These are phyloP conservation scores for Lutraria lutraria DNA, from an alignment of 2,888 invertebrate genomes.

Conservation along the genomic window DNA sequence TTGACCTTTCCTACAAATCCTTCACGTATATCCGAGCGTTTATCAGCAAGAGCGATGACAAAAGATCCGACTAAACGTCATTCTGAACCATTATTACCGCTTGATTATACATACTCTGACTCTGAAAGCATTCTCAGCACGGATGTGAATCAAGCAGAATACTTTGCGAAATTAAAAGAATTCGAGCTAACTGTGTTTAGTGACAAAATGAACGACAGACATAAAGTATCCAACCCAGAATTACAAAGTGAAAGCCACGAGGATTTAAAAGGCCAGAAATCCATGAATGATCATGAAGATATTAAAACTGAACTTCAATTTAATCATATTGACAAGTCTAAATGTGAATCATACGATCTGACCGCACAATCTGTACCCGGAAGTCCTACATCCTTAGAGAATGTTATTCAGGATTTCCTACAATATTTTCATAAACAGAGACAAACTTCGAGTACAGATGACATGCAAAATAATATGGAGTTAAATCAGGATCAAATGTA, in stretches of 20 bases:
- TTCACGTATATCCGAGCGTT: background rate
- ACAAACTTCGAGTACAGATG: background rate
- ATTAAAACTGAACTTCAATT: background rate
- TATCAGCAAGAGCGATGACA: background rate
- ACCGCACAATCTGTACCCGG: background rate
- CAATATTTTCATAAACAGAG: conserved; percentile 40
- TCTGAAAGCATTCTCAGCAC: conserved; percentile 40
- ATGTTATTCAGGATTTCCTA: conserved; percentile 49
- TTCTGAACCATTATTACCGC: background rate
- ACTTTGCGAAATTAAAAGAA: conserved; percentile 49
- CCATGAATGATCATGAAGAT: background rate
- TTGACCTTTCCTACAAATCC: background rate
- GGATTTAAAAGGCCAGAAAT: background rate
- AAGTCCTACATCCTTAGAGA: conserved; percentile 22
- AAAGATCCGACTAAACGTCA: background rate
- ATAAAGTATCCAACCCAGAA: background rate
- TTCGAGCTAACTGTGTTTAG: conserved; percentile 36
- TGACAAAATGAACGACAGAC: background rate
- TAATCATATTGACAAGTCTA: background rate
- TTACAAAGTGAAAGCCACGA: background rate
- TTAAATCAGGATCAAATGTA: background rate
- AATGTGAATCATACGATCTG: background rate
- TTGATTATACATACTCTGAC: conserved; percentile 14
- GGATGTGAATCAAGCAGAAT: conserved; percentile 34
- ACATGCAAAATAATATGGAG: background rate